These are phyloP conservation scores for Macrosoma leucophasiata DNA, from an alignment of 2,888 invertebrate species.

Conservation along the genomic window DNA sequence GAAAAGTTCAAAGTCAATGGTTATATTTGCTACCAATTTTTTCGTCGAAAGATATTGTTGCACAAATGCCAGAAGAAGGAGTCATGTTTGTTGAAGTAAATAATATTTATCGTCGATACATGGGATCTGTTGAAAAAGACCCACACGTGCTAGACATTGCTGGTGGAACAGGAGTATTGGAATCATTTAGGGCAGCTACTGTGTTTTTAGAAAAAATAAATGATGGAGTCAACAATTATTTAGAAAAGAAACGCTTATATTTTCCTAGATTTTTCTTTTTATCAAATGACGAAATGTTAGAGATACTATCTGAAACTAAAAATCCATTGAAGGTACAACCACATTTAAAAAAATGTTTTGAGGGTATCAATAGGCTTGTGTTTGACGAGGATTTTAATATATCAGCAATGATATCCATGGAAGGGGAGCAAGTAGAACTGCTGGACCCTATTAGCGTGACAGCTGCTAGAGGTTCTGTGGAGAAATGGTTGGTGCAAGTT, in stretches of 20 bases:
- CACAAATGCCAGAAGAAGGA: constrained; percentile 91
- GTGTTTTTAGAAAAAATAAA: constrained; percentile 85
- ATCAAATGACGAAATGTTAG: constrained; percentile 93
- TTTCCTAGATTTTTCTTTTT: constrained; percentile 93
- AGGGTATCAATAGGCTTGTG: constrained; percentile 85
- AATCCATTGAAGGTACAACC: constrained; percentile 90
- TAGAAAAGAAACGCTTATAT: constrained; percentile 88
- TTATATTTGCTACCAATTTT: constrained; percentile 91
- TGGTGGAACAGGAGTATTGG: constrained; percentile 80
- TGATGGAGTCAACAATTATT: constrained; percentile 86
- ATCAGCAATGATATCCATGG: constrained; percentile 84
- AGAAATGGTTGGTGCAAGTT: constrained; percentile 90
- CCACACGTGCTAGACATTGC: constrained; percentile 80
- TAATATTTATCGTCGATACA: constrained; percentile 79
- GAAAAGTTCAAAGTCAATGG: constrained; percentile 91
- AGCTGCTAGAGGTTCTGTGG: constrained; percentile 87
- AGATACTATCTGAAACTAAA: constrained; percentile 92
- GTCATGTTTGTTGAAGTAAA: constrained; percentile 85
- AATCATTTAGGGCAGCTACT: constrained; percentile 81
- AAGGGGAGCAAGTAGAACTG: constrained; percentile 82
- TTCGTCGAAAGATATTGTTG: constrained; percentile 89
- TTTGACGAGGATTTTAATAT: constrained; percentile 85
- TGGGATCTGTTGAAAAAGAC: constrained; percentile 78
- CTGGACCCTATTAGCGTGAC: constrained; percentile 78
- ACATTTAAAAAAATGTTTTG: constrained; percentile 91